phyloP scores from a whole-genome alignment of 2,888 invertebrate species.

The Aromia moschata region DNA sequence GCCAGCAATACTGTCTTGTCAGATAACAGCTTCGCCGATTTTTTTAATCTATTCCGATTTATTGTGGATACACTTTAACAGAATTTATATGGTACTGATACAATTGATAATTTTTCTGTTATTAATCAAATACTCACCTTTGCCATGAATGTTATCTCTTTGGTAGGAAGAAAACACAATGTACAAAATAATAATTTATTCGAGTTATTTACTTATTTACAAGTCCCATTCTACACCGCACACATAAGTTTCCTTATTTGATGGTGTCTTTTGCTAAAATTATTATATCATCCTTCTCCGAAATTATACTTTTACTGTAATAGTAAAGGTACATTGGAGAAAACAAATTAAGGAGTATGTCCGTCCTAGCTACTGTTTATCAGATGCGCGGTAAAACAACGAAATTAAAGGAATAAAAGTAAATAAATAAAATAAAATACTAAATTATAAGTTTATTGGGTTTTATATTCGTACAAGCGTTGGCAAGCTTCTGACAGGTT shows the following conservation, averaged over 20 bases:
- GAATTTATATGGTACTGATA: too few species aligned
- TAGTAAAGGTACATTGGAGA: slow-evolving; percentile 43
- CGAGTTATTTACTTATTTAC: slow-evolving; percentile 19
- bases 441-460: slow-evolving; percentile 52
- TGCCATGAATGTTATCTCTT: background rate
- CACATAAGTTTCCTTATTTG: slow-evolving; percentile 56
- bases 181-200: slow-evolving; percentile 33
- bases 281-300: slow-evolving; percentile 13
- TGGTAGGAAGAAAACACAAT: slow-evolving; percentile 14
- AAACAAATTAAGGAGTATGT: too few species aligned
- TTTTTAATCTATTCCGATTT: too few species aligned
- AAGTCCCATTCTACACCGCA: slow-evolving; percentile 43
- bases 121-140: background rate
- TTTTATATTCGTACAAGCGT: slow-evolving; percentile 48
- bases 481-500: slow-evolving; percentile 29
- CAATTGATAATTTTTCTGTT: too few species aligned
- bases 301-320: slow-evolving; percentile 39
- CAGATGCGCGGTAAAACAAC: slow-evolving; percentile 20
- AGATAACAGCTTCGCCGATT: too few species aligned
- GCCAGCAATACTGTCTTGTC: too few species aligned
- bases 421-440: slow-evolving; percentile 50
- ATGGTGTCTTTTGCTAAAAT: slow-evolving; percentile 41
- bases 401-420: slow-evolving; percentile 33
- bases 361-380: slow-evolving; percentile 3
- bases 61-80: too few species aligned